A percentile compares a stretch with the other conserved stretches of the same genome.
These are phyloP conservation scores for Heteronetta atricapilla DNA, from an alignment of 2,113 vertebrate genomes.

Conservation along the genomic window DNA sequence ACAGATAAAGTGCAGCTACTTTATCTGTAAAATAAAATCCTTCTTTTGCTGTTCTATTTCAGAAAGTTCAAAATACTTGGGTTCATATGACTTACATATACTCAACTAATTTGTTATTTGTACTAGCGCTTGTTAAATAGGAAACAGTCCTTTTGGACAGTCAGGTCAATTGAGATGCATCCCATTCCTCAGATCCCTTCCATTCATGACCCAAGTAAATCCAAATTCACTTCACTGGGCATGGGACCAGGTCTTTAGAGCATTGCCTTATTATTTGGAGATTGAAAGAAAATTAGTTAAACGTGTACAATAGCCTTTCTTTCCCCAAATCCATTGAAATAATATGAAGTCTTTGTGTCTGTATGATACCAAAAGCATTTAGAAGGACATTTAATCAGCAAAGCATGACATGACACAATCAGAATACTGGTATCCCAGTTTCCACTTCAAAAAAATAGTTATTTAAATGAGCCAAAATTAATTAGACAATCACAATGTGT, in stretches of 20 bases:
- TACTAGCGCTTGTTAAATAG: not conserved
- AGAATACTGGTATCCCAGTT: not conserved
- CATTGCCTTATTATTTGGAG: not conserved
- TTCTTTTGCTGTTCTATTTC: not conserved
- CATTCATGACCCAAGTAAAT: not conserved
- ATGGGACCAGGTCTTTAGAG: not conserved
- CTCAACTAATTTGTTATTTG: not conserved
- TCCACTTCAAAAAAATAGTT: constrained; percentile 31
- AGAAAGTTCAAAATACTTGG: not conserved
- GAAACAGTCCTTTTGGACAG: not conserved
- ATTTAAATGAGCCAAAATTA: constrained; percentile 28
- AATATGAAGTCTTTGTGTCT: not conserved
- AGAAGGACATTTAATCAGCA: not conserved
- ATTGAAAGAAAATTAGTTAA: not conserved
- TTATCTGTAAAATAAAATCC: not conserved
- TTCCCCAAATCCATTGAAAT: not conserved
- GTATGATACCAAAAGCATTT: not conserved
- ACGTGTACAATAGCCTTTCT: not conserved
- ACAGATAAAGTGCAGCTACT: not conserved
- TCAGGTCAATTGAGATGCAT: not conserved
- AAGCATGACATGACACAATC: not conserved
- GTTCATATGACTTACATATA: not conserved
- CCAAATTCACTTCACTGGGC: not conserved
- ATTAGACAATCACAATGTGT: not conserved
- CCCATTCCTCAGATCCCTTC: not conserved